These are phyloP conservation scores for Drepana arcuata DNA, from an alignment of 1,140 invertebrate species.

Conservation along the genomic window DNA sequence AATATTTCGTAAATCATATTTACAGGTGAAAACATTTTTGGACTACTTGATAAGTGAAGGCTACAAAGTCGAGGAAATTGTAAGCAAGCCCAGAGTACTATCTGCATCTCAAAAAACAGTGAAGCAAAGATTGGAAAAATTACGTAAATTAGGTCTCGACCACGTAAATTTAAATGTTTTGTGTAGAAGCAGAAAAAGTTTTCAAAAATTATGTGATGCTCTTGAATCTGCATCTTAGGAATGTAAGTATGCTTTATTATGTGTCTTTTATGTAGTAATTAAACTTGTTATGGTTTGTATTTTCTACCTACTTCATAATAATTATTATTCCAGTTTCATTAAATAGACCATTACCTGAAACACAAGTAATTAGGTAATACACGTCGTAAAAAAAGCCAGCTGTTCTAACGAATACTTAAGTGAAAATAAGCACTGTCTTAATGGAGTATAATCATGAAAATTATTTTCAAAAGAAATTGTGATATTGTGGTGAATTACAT, in stretches of 20 bases:
- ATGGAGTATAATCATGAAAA: no score
- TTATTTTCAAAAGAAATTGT: no score
- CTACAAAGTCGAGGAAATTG: conserved; percentile 51
- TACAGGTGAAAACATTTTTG: conserved; percentile 57
- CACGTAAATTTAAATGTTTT: conserved; percentile 63
- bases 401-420: no score
- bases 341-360: no score
- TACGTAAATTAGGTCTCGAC: conserved; percentile 35
- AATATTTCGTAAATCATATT: no score
- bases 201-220: conserved; percentile 52
- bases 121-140: conserved; percentile 40
- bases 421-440: no score
- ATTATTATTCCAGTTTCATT: no score
- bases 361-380: no score
- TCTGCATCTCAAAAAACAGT: conserved; percentile 56
- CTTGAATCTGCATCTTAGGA: conserved; percentile 23
- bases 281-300: no score
- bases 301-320: no score
- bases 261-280: neutral
- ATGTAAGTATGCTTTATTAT: conserved; percentile 4
- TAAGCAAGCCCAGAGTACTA: conserved; percentile 49
- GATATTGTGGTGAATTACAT: no score
- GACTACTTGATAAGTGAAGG: conserved; percentile 58
- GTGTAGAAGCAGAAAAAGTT: conserved; percentile 59
- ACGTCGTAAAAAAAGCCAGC: no score